Evolutionary conservation across 1,140 invertebrate genomes (phyloP), one percentile per base, ranked within the genome.

Genomic region (Armadillidium nasatum): DNA sequence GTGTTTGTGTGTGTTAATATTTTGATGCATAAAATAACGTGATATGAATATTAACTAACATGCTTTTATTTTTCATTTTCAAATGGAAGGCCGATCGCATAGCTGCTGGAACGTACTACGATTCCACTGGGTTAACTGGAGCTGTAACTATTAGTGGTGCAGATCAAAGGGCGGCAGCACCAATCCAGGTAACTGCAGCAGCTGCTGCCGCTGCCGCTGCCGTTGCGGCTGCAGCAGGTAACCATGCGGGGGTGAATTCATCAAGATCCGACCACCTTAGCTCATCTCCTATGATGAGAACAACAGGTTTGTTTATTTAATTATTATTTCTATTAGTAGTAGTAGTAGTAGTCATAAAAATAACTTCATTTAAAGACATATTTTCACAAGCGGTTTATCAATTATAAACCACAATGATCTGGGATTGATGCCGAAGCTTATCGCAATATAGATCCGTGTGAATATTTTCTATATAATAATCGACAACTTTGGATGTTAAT

Each of bases 281-380:
- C 67, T 78, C 79, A 19, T 75, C 79, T 11, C 72, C 76, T 4
- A 80, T 80, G 79, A 77, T 80, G 74, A 78, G 79, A 67, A 80
- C 79, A 22, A 78, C 79, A 78, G 79, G 79, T 80, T 19, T 3
- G 19, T 13, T 15, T 3, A 15, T 1, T 15, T 60, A n/a, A 60
- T 15, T 60, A 60, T 15, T 60, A 50, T 10, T 50, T 10, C 9
- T 50, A 50, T 50, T 50, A 50, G 15, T 50, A 50, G 15, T 50
- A 50, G 15, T 50, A 50, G 15, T 50, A 50, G 15, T 50, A 50
- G 9, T 50, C 9, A 50, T 50, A 60, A 60, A 15, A 60, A 60
- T 4, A 60, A 60, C 33, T 33, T 1, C 33, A 33, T 33, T 33
- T 6, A 33, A 1, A 33, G 33, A 33, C 6, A 6, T 33, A 33